These are phyloP conservation scores for Microcebus tavaratra DNA, from an alignment of 2,113 vertebrate species.

Conservation along the genomic window DNA sequence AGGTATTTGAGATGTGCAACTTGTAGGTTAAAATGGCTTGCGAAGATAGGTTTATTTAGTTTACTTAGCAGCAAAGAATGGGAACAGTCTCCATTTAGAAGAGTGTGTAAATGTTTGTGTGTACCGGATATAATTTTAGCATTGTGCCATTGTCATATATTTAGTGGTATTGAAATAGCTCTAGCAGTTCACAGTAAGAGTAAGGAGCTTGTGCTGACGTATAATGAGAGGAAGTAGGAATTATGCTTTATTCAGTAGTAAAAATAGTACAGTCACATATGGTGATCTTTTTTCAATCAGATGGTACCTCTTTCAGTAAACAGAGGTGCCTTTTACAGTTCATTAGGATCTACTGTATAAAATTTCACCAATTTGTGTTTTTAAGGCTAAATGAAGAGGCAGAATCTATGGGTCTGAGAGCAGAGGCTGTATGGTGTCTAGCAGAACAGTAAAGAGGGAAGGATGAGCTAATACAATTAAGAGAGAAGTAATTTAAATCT, in stretches of 20 bases:
- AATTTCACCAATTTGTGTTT: background rate
- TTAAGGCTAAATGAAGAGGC: background rate
- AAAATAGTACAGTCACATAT: constrained; percentile 59
- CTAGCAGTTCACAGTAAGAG: background rate
- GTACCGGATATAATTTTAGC: background rate
- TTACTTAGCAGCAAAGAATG: background rate
- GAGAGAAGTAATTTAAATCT: background rate
- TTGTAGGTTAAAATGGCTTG: background rate
- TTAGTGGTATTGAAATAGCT: constrained; percentile 40
- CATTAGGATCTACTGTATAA: constrained; percentile 22
- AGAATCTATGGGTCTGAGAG: rapidly evolving
- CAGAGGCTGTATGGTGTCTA: background rate
- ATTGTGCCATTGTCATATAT: constrained; percentile 8
- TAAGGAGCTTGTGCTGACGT: background rate
- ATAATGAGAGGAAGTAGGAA: constrained; percentile 36
- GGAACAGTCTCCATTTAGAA: background rate
- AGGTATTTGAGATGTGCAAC: background rate
- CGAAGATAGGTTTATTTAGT: background rate
- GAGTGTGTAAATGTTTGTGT: background rate
- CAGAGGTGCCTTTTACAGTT: constrained; percentile 57
- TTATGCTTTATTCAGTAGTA: constrained; percentile 39
- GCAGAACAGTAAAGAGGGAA: background rate
- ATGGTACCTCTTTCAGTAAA: constrained; percentile 54
- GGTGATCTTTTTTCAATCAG: constrained; percentile 52
- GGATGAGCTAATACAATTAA: background rate